Conservation (phyloP, 2,113 vertebrate species). For the Chascanopsetta lugubris region DNA sequence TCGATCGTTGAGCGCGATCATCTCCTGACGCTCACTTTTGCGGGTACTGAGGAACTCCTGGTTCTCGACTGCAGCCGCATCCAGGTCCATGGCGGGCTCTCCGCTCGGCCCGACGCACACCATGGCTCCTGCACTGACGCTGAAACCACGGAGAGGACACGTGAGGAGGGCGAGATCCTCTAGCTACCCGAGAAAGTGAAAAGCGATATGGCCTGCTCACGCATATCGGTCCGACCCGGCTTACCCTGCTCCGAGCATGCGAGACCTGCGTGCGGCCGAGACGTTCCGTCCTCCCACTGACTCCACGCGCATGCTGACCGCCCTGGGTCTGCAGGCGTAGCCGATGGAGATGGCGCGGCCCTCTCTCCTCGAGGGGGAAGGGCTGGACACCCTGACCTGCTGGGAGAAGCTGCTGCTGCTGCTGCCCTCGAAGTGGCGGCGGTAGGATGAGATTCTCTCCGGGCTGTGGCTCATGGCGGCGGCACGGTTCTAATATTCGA, state of each 20-base stretch:
- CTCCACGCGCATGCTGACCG: conserved; percentile 54
- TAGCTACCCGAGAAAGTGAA: not conserved
- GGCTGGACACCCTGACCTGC: conserved; percentile 81
- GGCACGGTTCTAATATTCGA: conserved; percentile 4
- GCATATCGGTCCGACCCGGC: conserved; percentile 2
- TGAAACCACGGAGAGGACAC: conserved; percentile 36
- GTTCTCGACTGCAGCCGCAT: conserved; percentile 76
- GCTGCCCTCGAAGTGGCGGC: conserved; percentile 80
- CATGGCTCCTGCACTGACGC: conserved; percentile 61
- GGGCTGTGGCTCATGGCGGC: conserved; percentile 77
- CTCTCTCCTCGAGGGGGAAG: conserved; percentile 73
- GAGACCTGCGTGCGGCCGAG: conserved; percentile 71
- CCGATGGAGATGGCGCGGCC: conserved; percentile 61
- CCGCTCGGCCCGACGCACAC: conserved; percentile 66
- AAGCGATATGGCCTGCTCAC: not conserved
- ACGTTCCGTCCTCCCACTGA: conserved; percentile 68
- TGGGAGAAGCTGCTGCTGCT: conserved; percentile 64
- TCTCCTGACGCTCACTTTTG: conserved; percentile 70
- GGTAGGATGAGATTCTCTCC: conserved; percentile 82
- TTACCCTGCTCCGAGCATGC: conserved; percentile 73
- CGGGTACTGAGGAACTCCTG: conserved; percentile 74
- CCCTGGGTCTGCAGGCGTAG: conserved; percentile 54
- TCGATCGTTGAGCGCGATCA: conserved; percentile 80
- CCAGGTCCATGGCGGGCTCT: conserved; percentile 65
- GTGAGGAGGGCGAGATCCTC: not conserved